Evolutionary conservation across 2,797 vertebrate genomes (phyloP).

Genomic region (Salmo trutta): DNA sequence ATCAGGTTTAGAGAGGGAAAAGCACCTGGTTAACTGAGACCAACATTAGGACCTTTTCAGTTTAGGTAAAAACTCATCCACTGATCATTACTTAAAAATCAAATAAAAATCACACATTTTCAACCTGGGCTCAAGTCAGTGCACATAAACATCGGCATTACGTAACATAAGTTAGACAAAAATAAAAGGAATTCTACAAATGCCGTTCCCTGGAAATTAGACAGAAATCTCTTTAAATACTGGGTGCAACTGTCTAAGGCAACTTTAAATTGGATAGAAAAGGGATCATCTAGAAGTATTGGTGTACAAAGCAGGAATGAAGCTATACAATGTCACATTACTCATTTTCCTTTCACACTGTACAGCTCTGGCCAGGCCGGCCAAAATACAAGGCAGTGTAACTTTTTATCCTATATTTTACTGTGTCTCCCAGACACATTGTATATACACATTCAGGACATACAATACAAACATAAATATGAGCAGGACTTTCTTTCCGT

Average conservation of each 20-base stretch:
- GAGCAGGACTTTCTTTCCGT: conserved; percentile 45
- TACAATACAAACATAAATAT: conserved; percentile 72
- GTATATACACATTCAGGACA: conserved; percentile 67
- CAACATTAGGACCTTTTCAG: conserved; percentile 37
- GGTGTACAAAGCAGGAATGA: conserved; percentile 76
- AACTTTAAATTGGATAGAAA: conserved; percentile 75
- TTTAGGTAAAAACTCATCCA: conserved; percentile 40
- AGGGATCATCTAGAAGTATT: conserved; percentile 59
- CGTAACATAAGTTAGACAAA: conserved; percentile 71
- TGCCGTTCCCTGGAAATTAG: conserved; percentile 66
- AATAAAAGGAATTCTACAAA: conserved; percentile 70
- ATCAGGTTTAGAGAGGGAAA: conserved; percentile 24
- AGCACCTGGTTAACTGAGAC: conserved; percentile 45
- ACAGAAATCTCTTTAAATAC: conserved; percentile 73
- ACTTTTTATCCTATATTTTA: conserved; percentile 69
- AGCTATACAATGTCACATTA: conserved; percentile 75
- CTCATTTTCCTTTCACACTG: conserved; percentile 75
- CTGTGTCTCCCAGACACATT: conserved; percentile 57
- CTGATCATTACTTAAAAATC: conserved; percentile 31
- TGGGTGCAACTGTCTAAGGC: conserved; percentile 78
- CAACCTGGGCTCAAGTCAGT: conserved; percentile 64
- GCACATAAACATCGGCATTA: conserved; percentile 54
- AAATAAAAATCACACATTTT: conserved; percentile 57
- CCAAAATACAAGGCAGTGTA: conserved; percentile 64
- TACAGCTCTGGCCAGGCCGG: conserved; percentile 61